Percentiles rank a stretch among this genome's conserved stretches.
These are phyloP conservation scores for Dolomedes plantarius DNA, from an alignment of 2,888 invertebrate species.

Conservation along the genomic window DNA sequence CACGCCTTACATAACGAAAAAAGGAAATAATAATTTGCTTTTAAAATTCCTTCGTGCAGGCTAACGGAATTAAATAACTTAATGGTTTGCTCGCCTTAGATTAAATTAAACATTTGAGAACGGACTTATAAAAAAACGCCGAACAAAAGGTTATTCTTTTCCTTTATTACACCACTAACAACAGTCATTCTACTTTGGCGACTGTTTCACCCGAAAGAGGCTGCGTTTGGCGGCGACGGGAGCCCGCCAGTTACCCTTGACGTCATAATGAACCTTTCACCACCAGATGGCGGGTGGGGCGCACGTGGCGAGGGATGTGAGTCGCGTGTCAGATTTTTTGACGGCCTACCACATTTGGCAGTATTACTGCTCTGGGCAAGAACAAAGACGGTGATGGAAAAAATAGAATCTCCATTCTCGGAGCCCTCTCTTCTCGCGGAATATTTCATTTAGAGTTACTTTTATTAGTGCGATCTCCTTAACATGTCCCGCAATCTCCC, in stretches of 20 bases:
- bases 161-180: slow-evolving; percentile 30
- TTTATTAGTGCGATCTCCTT: too few species aligned
- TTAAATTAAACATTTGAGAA: slow-evolving; percentile 69
- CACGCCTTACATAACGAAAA: slow-evolving; percentile 22
- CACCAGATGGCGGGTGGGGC: slow-evolving; percentile 8
- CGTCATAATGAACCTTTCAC: slow-evolving; percentile 19
- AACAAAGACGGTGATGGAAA: not conserved
- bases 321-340: not conserved
- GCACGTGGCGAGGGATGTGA: not conserved
- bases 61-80: slow-evolving; percentile 65
- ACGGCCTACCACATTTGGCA: not conserved
- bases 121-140: slow-evolving; percentile 20
- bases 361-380: not conserved
- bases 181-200: slow-evolving; percentile 39
- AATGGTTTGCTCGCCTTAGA: slow-evolving; percentile 67
- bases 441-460: too few species aligned
- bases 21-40: slow-evolving; percentile 68
- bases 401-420: too few species aligned
- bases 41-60: slow-evolving; percentile 53
- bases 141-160: slow-evolving; percentile 64
- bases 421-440: too few species aligned
- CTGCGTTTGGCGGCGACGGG: not conserved
- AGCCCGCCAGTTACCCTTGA: not conserved
- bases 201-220: not conserved
- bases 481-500: too few species aligned